Evolutionary conservation across 2,113 vertebrate species (phyloP).

Genomic region (Aegotheles bennettii): DNA sequence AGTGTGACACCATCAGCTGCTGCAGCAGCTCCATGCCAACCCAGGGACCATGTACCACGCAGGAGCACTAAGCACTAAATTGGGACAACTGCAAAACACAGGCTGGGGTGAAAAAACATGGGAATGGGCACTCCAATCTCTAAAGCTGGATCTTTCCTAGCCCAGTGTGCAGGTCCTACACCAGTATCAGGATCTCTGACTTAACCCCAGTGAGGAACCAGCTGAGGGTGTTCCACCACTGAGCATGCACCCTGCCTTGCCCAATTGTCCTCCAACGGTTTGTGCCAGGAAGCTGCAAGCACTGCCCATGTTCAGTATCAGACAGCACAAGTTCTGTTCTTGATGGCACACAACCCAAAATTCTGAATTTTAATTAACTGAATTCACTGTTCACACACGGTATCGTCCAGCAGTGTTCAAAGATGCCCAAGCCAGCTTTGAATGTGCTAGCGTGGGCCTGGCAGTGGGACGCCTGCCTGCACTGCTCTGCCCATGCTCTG

Average conservation of each 20-base stretch:
- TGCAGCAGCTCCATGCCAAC: not conserved
- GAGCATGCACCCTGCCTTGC: fast-evolving
- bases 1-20: fast-evolving
- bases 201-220: not conserved
- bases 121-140: not conserved
- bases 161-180: too few species aligned
- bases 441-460: fast-evolving
- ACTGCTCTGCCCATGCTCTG: not conserved
- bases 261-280: not conserved
- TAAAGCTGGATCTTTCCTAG: not conserved
- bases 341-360: fast-evolving
- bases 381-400: fast-evolving
- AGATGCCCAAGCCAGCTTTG: not conserved
- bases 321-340: fast-evolving
- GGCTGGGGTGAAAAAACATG: not conserved
- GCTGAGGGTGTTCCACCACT: not conserved
- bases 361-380: not conserved
- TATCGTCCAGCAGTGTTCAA: not conserved
- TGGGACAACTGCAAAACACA: not conserved
- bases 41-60: not conserved
- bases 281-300: not conserved
- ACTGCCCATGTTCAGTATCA: not conserved
- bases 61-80: too few species aligned
- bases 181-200: fast-evolving
- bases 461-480: not conserved